A percentile compares a stretch with the other conserved stretches of the same genome.
phyloP scores from a whole-genome alignment of 1,140 invertebrate species.

The Papilio helenus region DNA sequence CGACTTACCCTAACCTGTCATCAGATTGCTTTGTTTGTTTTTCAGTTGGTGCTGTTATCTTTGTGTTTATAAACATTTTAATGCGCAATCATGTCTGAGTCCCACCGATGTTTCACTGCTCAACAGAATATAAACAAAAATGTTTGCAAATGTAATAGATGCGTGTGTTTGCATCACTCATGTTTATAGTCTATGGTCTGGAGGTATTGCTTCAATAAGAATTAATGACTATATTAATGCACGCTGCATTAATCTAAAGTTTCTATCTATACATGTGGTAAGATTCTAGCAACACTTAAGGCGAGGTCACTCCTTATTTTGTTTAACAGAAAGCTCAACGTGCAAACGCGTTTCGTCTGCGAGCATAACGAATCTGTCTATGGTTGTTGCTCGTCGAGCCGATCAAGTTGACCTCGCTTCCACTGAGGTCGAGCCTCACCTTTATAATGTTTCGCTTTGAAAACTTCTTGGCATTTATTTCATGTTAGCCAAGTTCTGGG shows the following conservation, averaged over 20 bases:
- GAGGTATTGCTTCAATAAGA: conserved; percentile 6
- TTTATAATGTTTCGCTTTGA: conserved; percentile 27
- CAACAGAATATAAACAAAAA: background rate
- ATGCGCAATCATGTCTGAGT: background rate
- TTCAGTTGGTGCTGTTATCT: background rate
- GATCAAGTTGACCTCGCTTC: conserved; percentile 33
- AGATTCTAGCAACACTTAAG: background rate
- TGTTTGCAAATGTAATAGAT: background rate
- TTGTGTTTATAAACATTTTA: background rate
- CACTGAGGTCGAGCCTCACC: conserved; percentile 24
- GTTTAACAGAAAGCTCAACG: conserved; percentile 25
- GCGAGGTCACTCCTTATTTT: conserved; percentile 32
- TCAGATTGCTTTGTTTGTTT: background rate
- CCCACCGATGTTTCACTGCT: background rate
- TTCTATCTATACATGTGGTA: conserved; percentile 22
- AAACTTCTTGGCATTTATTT: conserved; percentile 30
- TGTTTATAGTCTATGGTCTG: conserved; percentile 11
- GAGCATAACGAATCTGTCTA: conserved; percentile 28
- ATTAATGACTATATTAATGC: conserved; percentile 27
- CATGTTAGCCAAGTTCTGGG: background rate
- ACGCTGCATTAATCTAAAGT: background rate
- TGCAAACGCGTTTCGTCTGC: conserved; percentile 11
- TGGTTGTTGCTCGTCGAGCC: conserved; percentile 32
- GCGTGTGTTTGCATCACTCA: conserved; percentile 8
- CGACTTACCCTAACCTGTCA: background rate